phyloP scores from a whole-genome alignment of 2,797 vertebrate species.

The Numenius phaeopus region DNA sequence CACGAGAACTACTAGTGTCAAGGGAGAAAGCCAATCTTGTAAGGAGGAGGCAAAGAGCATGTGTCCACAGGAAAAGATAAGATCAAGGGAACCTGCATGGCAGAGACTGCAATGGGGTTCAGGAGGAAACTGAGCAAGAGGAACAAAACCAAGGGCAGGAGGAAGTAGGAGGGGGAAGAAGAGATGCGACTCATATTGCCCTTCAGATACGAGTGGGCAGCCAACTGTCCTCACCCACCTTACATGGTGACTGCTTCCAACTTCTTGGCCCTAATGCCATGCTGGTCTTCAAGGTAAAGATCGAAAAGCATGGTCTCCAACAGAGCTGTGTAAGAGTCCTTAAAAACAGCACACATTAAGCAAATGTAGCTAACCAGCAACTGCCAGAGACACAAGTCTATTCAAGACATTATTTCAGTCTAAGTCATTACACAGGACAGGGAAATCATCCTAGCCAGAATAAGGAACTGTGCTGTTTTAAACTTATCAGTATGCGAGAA shows the following conservation, averaged over 20 bases:
- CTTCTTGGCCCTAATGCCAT: not conserved
- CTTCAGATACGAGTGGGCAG: not conserved
- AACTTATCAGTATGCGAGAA: not conserved
- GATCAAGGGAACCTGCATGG: not conserved
- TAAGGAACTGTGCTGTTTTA: not conserved
- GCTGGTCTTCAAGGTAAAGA: not conserved
- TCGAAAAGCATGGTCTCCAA: not conserved
- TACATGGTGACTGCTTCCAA: not conserved
- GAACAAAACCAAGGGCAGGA: not conserved
- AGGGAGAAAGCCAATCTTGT: not conserved
- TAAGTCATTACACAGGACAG: not conserved
- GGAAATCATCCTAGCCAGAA: not conserved
- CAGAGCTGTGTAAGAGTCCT: not conserved
- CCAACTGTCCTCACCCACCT: not conserved
- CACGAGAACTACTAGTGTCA: not conserved
- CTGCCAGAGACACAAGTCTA: not conserved
- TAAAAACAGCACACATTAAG: not conserved
- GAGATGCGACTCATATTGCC: fast-evolving
- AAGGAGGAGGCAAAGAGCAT: not conserved
- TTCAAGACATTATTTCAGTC: not conserved
- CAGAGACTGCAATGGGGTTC: not conserved
- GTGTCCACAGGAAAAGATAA: not conserved
- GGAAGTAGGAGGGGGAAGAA: not conserved
- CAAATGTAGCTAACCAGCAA: not conserved
- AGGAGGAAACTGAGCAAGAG: not conserved